Evolutionary conservation across 2,888 invertebrate genomes (phyloP), one percentile per base, ranked within the genome.

Genomic region (Notocelia uddmanniana): DNA sequence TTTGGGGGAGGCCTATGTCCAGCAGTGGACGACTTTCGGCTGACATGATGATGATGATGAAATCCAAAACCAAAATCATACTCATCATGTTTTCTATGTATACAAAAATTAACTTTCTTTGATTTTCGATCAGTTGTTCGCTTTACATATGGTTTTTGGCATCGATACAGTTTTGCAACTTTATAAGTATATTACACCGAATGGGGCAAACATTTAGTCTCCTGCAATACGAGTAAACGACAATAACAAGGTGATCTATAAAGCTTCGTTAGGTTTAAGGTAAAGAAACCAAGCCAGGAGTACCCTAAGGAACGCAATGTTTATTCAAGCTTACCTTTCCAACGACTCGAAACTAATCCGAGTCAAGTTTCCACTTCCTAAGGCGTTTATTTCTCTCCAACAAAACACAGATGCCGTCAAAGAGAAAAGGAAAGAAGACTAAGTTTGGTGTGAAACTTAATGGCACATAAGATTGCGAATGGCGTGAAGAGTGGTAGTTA

Each of bases 221-320:
- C 5, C 45, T 13, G 45, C 3, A 45, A n/a, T 15, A 26, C 26
- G n/a, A n/a, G 3, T 26, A 45, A 45, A 45, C n/a, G n/a, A 45
- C 45, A n/a, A n/a, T 45, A 45, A 45, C n/a, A 45, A 6, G n/a
- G 8, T 31, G 31, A 6, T 31, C 31, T 45, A 50, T 55, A 45
- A 68, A 68, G 52, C 54, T 69, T 69, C 18, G 52, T 68, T 54
- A 54, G 18, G 18, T 45, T n/a, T 48, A 54, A 48, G 19, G 34
- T 41, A 59, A 66, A 34, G 11, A 68, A 69, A 63, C 18, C 21
- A 21, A 58, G 58, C 63, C 19, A 31, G 70, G 0, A 23, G 52
- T 73, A 60, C 21, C 71, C 70, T 64, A 68, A 79, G 66, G 72
- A 76, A 76, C 76, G 45, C 69, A 69, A 74, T 75, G 73, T 75